Evolutionary conservation across 2,113 vertebrate species (phyloP).

Genomic region (Xenopus borealis): DNA sequence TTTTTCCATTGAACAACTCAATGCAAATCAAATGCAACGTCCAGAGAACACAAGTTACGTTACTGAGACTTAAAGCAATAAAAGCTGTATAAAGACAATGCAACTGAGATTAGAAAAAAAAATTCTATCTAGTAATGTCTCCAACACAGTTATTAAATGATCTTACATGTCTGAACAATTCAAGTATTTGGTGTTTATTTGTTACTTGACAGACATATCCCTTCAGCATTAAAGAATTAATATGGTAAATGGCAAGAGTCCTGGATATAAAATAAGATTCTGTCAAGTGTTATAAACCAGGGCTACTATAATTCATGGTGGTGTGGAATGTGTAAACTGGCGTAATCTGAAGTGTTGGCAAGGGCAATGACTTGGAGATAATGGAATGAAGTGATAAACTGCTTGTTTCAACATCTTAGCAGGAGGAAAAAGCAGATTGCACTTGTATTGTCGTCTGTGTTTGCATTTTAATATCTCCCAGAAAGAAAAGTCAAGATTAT

Average conservation of each 20-base stretch:
- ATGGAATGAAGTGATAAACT: constrained; percentile 59
- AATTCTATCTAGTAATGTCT: not conserved
- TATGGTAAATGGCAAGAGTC: constrained; percentile 2
- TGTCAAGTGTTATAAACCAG: constrained; percentile 17
- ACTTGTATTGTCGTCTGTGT: constrained; percentile 45
- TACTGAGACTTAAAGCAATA: too few species aligned
- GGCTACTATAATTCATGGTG: constrained; percentile 35
- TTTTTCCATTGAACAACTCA: too few species aligned
- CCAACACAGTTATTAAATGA: not conserved
- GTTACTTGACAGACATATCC: not conserved
- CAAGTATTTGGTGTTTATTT: not conserved
- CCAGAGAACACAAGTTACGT: too few species aligned
- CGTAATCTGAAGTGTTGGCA: constrained; percentile 62
- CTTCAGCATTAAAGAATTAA: constrained; percentile 6
- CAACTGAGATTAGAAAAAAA: too few species aligned
- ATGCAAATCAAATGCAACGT: too few species aligned
- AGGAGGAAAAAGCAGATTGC: constrained; percentile 51
- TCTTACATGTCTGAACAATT: constrained; percentile 2
- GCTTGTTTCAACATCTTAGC: constrained; percentile 57
- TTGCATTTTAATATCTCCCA: too few species aligned
- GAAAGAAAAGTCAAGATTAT: too few species aligned
- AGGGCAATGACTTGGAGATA: constrained; percentile 54
- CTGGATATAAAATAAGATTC: not conserved
- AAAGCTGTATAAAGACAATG: too few species aligned
- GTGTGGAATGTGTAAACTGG: constrained; percentile 54